Evolutionary conservation across 2,113 vertebrate species (phyloP).

Genomic region (Corydoras maculifer): DNA sequence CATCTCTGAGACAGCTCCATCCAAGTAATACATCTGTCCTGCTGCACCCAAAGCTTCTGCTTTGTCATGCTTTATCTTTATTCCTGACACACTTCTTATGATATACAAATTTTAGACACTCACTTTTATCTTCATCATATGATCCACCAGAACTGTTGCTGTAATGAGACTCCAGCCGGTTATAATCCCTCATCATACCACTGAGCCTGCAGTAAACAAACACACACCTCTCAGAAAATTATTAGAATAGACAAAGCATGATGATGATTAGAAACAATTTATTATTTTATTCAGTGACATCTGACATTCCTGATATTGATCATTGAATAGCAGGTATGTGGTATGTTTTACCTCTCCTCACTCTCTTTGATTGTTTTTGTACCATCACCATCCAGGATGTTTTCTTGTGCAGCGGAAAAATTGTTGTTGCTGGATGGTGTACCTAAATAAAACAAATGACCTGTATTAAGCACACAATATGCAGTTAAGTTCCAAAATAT

Average conservation of each 20-base stretch:
- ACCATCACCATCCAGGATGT: slow-evolving; percentile 80
- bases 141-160: slow-evolving; percentile 98
- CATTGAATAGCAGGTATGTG: not conserved
- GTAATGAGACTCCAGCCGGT: slow-evolving; percentile 91
- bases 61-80: too few species aligned
- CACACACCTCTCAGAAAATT: not conserved
- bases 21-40: too few species aligned
- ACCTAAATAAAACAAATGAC: slow-evolving; percentile 56
- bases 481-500: too few species aligned
- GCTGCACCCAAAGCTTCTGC: too few species aligned
- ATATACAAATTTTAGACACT: slow-evolving; percentile 45
- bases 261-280: too few species aligned
- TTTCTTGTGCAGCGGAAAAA: slow-evolving; percentile 84
- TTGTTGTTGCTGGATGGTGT: slow-evolving; percentile 93
- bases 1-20: too few species aligned
- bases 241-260: too few species aligned
- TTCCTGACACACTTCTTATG: too few species aligned
- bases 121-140: slow-evolving; percentile 96
- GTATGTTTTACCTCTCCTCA: slow-evolving; percentile 79
- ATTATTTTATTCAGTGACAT: too few species aligned
- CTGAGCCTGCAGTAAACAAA: slow-evolving; percentile 63
- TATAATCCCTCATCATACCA: slow-evolving; percentile 83
- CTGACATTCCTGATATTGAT: too few species aligned
- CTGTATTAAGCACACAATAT: too few species aligned
- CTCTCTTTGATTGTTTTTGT: slow-evolving; percentile 76